phyloP scores from a whole-genome alignment of 2,113 vertebrate species.

The Nothoprocta pentlandii region DNA sequence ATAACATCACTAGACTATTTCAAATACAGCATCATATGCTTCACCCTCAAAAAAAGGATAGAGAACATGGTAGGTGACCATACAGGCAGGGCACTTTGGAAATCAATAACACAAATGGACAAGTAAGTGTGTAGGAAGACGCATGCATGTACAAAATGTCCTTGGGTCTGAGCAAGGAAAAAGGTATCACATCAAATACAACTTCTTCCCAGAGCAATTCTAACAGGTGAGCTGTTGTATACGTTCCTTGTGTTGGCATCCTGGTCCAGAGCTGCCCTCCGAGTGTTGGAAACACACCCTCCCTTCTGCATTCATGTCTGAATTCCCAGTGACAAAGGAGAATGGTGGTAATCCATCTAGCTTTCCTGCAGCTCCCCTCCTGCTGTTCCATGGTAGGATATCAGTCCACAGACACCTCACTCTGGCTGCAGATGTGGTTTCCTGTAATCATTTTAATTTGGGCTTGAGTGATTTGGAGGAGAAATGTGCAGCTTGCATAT shows the following conservation, averaged over 20 bases:
- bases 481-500: neutral
- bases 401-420: neutral
- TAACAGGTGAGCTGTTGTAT: neutral
- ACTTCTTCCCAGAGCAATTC: neutral
- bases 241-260: accelerated
- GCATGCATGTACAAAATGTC: neutral
- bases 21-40: neutral
- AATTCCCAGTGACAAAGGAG: neutral
- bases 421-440: neutral
- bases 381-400: neutral
- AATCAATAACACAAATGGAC: neutral
- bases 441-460: neutral
- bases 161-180: neutral
- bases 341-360: neutral
- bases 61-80: accelerated
- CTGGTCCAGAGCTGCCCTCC: neutral
- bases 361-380: neutral
- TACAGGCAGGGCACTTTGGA: accelerated
- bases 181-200: accelerated
- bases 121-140: neutral
- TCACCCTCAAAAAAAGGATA: neutral
- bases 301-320: accelerated
- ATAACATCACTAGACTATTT: neutral
- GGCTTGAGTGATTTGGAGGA: accelerated
- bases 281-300: neutral